Base-by-base conservation (phyloP, 53 echinoderm and acorn worm genomes). In the Pentamera pediparva region DNA sequence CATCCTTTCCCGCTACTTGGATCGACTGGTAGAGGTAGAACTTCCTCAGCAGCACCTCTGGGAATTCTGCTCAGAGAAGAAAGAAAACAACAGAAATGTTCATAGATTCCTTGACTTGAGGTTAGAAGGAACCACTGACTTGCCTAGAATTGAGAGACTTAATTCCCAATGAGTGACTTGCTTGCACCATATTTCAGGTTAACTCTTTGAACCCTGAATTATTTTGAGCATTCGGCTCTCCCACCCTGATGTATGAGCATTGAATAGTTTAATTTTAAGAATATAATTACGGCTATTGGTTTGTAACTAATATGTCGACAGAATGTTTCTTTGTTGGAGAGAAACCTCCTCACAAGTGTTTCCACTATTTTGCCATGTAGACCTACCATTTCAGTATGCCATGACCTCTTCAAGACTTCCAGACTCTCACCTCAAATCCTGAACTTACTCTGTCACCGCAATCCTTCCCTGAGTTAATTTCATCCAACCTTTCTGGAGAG, bases 11-110 rank as follows among this genome's bases (percentile, higher is more conserved):
- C 29, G 67, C 67, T 8, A 43, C 30, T 67, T 15, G 41, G 10
- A 39, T 40, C 5, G 67, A 41, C 18, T 67, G 39, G 67, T 67
- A 67, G 22, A 67, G 3, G 67, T 28, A 67, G 30, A 41, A 29
- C 43, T 67, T 67, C n/a, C 67, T 67, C 9, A 40, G 22, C 8
- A 67, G 39, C 29, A 67, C 67, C 27, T 67, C 67, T 4, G 41
- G 30, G n/a, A 40, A 67, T 10, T 47, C 67, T 67, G 67, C 11
- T 27, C 28, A 67, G 25, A 19, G 36, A 62, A 62, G 33, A 4
- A 62, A 19, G 17, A 18, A 67, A 37, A n/a, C 0, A 35, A 45
- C 0, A 45, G 47, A 45, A 45, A 45, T 15, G n/a, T 12, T 45
- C 47, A 15, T 15, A 45, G 47, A 45, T 45, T 12, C n/a, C 13